Percentiles rank a stretch among this genome's conserved stretches.
These are phyloP conservation scores for Eupeodes latifasciatus DNA, from an alignment of 2,888 invertebrate genomes.

Conservation along the genomic window DNA sequence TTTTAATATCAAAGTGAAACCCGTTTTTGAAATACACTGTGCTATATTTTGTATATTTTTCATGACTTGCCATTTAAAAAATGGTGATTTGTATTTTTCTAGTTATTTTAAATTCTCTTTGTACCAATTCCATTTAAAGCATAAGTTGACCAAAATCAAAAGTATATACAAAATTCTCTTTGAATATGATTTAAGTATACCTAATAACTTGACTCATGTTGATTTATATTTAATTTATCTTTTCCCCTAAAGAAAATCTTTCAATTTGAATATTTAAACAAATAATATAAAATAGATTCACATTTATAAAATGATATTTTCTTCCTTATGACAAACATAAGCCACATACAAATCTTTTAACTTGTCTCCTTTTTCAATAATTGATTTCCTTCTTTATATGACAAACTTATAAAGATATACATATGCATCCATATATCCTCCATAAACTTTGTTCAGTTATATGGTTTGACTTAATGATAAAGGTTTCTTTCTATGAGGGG, in stretches of 20 bases:
- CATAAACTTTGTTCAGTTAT: neutral
- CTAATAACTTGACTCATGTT: too few relatives aligned
- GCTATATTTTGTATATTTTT: too few relatives aligned
- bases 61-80: too few relatives aligned
- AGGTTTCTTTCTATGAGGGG: neutral
- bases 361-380: slow-evolving; percentile 14
- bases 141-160: too few relatives aligned
- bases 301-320: neutral
- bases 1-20: too few relatives aligned
- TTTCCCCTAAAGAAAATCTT: neutral
- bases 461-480: slow-evolving; percentile 14
- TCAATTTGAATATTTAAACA: slow-evolving; percentile 13
- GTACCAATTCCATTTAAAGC: too few relatives aligned
- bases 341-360: slow-evolving; percentile 16
- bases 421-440: too few relatives aligned
- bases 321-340: neutral
- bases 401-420: neutral
- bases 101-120: too few relatives aligned
- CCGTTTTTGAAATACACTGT: too few relatives aligned
- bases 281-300: neutral
- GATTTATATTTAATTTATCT: neutral
- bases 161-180: too few relatives aligned
- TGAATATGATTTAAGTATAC: too few relatives aligned
- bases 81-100: too few relatives aligned
- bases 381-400: neutral